Evolutionary conservation across 2,797 vertebrate genomes (phyloP), one percentile per base, ranked within the genome.

Genomic region (Eremophila alpestris): DNA sequence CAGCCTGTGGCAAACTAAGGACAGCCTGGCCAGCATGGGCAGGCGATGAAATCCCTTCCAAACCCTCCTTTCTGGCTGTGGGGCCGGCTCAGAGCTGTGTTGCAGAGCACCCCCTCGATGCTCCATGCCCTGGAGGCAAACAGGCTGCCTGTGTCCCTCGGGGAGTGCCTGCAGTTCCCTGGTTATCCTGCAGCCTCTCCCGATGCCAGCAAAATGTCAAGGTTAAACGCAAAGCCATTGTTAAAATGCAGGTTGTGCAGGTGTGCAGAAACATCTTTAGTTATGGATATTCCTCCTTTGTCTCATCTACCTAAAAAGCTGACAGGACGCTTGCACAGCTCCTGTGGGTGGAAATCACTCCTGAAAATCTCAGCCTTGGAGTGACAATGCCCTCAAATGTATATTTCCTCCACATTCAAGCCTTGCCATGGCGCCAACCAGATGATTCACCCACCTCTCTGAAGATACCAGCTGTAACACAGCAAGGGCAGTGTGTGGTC

Each of bases 91-190:
- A 22, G 64, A 67, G 26, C 34, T 41, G 55, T 8, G 38, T 1
- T 32, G 32, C 63, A 48, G 63, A 89, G 36, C 74, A 52, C 1
- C 21, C 18, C 48, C 41, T 69, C 24, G 1, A 27, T 32, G 41
- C n/a, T 77, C 8, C 0, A 0, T 49, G 68, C 29, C 60, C 60
- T 38, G 70, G 41, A 22, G 56, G 87, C 71, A 34, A 27, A 26
- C 36, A 55, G 55, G 36, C 74, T 69, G 58, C n/a, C 5, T 1
- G 29, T 62, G 27, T 29, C 69, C 19, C 0, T 0, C 4, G 7
- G 19, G 49, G 26, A 24, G 14, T 73, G 41, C 41, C 67, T 2
- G 0, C 45, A n/a, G 48, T 8, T 54, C 34, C 0, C 0, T 6
- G 0, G 13, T 27, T 52, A 68, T 20, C 30, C 74, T 51, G 22